A percentile compares a stretch with the other conserved stretches of the same genome.
Evolutionary conservation across 2,113 vertebrate species (phyloP).

Genomic region (Chaetura pelagica): DNA sequence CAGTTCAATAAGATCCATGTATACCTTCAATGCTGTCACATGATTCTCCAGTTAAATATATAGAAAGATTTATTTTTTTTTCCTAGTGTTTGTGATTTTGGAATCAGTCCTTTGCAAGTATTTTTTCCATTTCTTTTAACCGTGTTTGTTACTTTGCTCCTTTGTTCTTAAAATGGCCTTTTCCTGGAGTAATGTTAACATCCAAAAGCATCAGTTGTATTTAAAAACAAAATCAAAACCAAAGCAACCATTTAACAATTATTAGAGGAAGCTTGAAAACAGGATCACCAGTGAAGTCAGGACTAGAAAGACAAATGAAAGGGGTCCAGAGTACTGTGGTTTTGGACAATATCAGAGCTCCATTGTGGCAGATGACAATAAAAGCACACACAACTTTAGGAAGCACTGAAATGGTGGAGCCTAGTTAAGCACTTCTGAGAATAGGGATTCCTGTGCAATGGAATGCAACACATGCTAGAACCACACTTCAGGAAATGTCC

Average conservation of each 20-base stretch:
- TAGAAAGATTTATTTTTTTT: neutral
- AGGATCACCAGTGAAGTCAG: neutral
- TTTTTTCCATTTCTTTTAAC: neutral
- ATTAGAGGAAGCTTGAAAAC: neutral
- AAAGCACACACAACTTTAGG: neutral
- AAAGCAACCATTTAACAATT: neutral
- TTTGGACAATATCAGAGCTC: neutral
- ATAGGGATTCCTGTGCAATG: neutral
- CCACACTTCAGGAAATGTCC: neutral
- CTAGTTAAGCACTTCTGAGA: neutral
- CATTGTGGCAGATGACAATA: neutral
- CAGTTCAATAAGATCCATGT: neutral
- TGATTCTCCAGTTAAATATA: neutral
- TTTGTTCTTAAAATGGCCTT: neutral
- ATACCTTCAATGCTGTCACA: neutral
- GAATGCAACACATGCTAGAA: neutral
- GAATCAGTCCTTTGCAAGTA: neutral
- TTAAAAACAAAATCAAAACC: neutral
- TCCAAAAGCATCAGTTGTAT: neutral
- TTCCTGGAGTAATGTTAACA: neutral
- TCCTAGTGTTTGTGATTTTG: neutral
- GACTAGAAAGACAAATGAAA: neutral
- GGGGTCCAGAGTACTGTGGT: fast-evolving
- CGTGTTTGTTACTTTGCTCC: neutral
- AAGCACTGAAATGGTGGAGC: neutral